Base-by-base conservation (phyloP, 2,113 vertebrate genomes). In the Glaucomys volans region DNA sequence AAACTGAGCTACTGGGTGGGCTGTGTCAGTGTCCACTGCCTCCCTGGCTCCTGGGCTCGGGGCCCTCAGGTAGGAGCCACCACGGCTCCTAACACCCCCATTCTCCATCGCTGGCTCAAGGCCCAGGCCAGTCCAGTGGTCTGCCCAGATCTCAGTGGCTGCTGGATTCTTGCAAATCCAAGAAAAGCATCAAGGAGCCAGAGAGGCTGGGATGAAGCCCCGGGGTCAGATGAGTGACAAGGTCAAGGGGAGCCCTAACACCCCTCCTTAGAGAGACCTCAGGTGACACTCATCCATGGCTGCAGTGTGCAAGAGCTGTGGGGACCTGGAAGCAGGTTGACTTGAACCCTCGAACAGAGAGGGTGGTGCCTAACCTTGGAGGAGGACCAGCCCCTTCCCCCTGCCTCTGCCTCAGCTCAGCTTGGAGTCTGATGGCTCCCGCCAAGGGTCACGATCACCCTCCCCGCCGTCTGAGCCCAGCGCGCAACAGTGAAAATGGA, bases 401-500 rank as follows among this genome's bases (percentile, higher is more conserved):
- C 6, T 47, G 44, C 44, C 44, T 47, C 44, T 47, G 44, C 44
- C 44, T n/a, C n/a, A n/a, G 44, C 44, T 6, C 44, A 47, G 3
- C 44, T 47, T 9, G 44, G n/a, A n/a, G n/a, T n/a, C 44, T 4
- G 44, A 47, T 47, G 44, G n/a, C n/a, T n/a, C 44, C 44, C 44
- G 6, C 44, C 0, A 90, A 87, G 84, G 88, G 87, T 75, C 37
- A n/a, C 71, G 90, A 95, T 93, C 86, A 91, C 87, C 87, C 71
- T 80, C 1, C 28, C 84, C 52, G 76, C 62, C 87, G 95, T 95
- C 94, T 87, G 90, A 80, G 84, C 95, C 40, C 80, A 52, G 67
- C 54, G 1, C 66, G 74, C n/a, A 89, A 89, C 64, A 52, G 94
- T 13, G 92, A 93, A 95, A 97, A 96, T 77, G 95, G 96, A 94